phyloP scores from a whole-genome alignment of 2,888 invertebrate genomes.

The Desoria tigrina region DNA sequence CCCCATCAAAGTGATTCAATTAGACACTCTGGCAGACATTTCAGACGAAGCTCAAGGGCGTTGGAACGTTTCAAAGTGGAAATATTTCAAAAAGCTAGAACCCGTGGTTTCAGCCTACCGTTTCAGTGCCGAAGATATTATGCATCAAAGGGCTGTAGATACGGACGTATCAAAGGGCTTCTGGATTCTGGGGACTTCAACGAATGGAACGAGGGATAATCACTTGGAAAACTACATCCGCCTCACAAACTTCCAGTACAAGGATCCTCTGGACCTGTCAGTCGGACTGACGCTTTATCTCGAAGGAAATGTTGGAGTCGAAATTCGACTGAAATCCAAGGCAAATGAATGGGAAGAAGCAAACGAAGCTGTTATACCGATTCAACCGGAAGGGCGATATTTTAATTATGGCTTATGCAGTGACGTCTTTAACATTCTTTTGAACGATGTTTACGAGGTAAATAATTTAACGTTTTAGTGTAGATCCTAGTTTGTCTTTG shows the following conservation, averaged over 20 bases:
- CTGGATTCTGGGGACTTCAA: constrained; percentile 3
- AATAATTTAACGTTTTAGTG: neutral
- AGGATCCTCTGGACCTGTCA: neutral
- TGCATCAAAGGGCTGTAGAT: neutral
- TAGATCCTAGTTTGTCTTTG: neutral
- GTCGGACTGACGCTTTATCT: constrained; percentile 1
- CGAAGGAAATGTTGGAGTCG: neutral
- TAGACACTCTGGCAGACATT: no score
- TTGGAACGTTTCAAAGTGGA: no score
- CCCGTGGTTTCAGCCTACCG: neutral
- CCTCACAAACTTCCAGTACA: neutral
- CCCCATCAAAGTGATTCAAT: no score
- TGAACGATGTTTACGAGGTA: neutral
- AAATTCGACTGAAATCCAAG: neutral
- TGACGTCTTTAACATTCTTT: neutral
- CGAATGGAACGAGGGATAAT: no score
- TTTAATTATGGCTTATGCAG: constrained; percentile 5
- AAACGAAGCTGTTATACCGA: neutral
- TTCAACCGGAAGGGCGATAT: neutral
- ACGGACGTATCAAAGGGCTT: neutral
- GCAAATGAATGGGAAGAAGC: neutral
- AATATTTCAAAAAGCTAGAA: no score
- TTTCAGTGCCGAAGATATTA: constrained; percentile 1
- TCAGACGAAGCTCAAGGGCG: no score
- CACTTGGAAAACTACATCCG: neutral